Evolutionary conservation across 2,113 vertebrate genomes (phyloP), one percentile per base, ranked within the genome.

Genomic region (Nasalis larvatus): DNA sequence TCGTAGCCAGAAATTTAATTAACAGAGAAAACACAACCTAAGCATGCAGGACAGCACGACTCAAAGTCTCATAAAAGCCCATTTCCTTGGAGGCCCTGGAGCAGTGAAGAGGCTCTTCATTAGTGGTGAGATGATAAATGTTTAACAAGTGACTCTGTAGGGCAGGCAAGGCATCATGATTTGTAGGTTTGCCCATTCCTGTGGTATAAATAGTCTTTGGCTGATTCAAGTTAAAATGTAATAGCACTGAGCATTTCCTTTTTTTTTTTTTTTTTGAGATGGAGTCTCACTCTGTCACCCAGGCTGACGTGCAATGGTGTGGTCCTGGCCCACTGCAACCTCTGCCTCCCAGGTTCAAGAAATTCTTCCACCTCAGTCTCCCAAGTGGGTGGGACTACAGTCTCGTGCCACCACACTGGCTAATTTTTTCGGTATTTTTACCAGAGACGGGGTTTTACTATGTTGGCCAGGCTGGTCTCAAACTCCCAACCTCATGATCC

Each of bases 1-100:
- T 73, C 35, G 47, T 86, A 42, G n/a, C 32, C 63, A 69, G 82
- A 95, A 58, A 93, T 83, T 93, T 76, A 89, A 89, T 94, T 96
- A 96, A 94, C 58, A 60, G 23, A 88, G 82, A 92, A 94, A 95
- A 74, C 20, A 80, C 3, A 74, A 37, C 35, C 21, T 91, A 73
- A 71, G 47, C 49, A 17, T 87, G 66, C 58, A 86, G 85, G 66
- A 91, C 40, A 86, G 20, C 18, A 88, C 2, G 8, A n/a, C 42
- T 86, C 56, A 60, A 52, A 83, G 23, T 74, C 66, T 87, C 76
- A 80, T 49, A 71, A 84, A 95, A 87, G 58, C 91, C n/a, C 35
- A 30, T 45, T 87, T 32, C 73, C 27, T 47, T 66, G 58, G 88
- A 94, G 42, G 71, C 30, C 35, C 0, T 80, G 14, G 23, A 69